A percentile compares a stretch with the other conserved stretches of the same genome.
Evolutionary conservation across 2,797 vertebrate species (phyloP).

Genomic region (Sylvia borin): DNA sequence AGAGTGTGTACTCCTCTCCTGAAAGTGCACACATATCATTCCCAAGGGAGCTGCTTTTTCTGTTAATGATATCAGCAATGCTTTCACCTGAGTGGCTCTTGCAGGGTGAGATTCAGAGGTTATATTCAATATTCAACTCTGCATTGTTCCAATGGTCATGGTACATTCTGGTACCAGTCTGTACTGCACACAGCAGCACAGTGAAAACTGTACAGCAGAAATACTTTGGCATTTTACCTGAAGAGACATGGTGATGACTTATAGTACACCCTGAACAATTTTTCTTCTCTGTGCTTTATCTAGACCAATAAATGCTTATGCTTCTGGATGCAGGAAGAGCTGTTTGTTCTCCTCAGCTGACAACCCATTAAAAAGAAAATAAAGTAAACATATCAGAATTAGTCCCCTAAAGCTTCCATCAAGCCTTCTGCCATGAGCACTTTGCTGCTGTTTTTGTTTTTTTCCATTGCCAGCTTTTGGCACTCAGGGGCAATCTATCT

Average conservation of each 20-base stretch:
- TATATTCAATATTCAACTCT: not conserved
- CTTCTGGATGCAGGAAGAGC: slow-evolving; percentile 73
- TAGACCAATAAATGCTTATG: slow-evolving; percentile 75
- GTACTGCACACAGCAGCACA: slow-evolving; percentile 32
- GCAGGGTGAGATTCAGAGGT: slow-evolving; percentile 6
- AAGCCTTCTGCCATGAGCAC: slow-evolving; percentile 58
- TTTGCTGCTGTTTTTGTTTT: slow-evolving; percentile 35
- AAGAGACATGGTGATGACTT: slow-evolving; percentile 73
- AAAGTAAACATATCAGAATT: slow-evolving; percentile 77
- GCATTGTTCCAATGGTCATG: not conserved
- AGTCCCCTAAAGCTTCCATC: slow-evolving; percentile 72
- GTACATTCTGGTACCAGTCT: slow-evolving; percentile 13
- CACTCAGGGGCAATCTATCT: slow-evolving; percentile 49
- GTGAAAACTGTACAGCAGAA: slow-evolving; percentile 50
- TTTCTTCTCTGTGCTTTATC: slow-evolving; percentile 77
- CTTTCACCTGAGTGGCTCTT: not conserved
- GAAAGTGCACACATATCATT: not conserved
- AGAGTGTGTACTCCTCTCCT: not conserved
- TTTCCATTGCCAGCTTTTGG: slow-evolving; percentile 45
- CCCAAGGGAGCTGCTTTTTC: not conserved
- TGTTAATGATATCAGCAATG: not conserved
- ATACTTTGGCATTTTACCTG: slow-evolving; percentile 63
- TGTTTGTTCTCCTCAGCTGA: slow-evolving; percentile 78
- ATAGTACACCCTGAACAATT: slow-evolving; percentile 60
- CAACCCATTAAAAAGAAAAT: slow-evolving; percentile 79